A percentile compares a stretch with the other conserved stretches of the same genome.
Conservation (phyloP, 1,140 invertebrate genomes). For the Batillaria attramentaria region DNA sequence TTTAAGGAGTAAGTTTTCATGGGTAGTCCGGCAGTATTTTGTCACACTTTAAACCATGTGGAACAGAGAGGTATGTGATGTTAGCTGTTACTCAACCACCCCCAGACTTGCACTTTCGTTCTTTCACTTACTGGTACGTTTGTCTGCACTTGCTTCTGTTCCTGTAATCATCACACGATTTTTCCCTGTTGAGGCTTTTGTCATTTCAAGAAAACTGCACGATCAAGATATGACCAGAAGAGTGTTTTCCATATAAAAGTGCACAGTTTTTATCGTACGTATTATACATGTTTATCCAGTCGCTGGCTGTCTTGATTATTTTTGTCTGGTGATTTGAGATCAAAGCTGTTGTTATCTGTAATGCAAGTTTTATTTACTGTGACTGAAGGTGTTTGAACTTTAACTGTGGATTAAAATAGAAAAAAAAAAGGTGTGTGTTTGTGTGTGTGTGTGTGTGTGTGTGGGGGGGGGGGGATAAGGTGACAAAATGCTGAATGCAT, state of each 20-base stretch:
- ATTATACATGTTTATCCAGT: not conserved
- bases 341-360: conserved; percentile 16
- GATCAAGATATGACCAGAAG: no score
- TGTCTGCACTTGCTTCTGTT: conserved; percentile 1
- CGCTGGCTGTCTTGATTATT: not conserved
- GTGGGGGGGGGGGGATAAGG: no score
- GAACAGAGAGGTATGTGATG: no score
- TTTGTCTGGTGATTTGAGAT: conserved; percentile 15
- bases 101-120: no score
- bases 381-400: conserved; percentile 5
- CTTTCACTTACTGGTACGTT: no score
- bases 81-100: no score
- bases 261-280: conserved; percentile 3
- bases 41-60: no score
- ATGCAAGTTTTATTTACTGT: conserved; percentile 14
- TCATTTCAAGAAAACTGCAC: not conserved
- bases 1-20: no score
- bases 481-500: not conserved
- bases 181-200: not conserved
- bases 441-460: no score
- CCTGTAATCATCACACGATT: not conserved
- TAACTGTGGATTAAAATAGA: conserved; percentile 1
- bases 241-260: no score
- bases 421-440: no score
- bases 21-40: no score